Conservation (phyloP, 1,140 invertebrate genomes). For the Rhagoletis pomonella region DNA sequence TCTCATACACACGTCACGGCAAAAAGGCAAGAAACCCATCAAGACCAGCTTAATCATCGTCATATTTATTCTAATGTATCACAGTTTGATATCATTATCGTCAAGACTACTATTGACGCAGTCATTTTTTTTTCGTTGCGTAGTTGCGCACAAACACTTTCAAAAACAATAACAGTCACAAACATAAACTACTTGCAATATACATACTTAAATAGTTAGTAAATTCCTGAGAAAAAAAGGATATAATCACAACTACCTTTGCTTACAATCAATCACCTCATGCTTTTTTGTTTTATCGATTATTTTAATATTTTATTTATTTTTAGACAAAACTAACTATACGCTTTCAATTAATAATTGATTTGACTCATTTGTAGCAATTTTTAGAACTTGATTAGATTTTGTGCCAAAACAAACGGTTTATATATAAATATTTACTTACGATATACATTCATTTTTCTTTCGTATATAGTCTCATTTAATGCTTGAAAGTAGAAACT, state of each 20-base stretch:
- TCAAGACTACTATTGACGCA: background rate
- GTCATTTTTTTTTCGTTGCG: background rate
- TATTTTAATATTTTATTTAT: constrained; percentile 7
- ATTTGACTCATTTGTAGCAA: background rate
- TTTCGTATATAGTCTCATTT: no score
- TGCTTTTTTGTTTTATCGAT: background rate
- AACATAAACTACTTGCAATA: no score
- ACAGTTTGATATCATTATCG: background rate
- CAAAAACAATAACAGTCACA: no score
- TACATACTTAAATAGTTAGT: no score
- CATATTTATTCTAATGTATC: no score
- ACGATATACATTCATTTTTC: no score
- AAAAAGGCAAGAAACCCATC: background rate
- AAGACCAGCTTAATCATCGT: background rate
- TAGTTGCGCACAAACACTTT: no score
- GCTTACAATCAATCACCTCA: background rate
- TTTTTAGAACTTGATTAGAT: background rate
- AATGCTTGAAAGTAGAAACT: no score
- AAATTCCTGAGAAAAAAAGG: no score
- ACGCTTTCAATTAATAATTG: background rate
- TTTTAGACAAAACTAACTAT: background rate
- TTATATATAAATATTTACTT: no score
- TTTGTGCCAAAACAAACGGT: no score
- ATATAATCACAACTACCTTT: background rate
- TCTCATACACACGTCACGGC: background rate